Conservation (phyloP, 2,113 vertebrate genomes). For the Callipepla squamata region DNA sequence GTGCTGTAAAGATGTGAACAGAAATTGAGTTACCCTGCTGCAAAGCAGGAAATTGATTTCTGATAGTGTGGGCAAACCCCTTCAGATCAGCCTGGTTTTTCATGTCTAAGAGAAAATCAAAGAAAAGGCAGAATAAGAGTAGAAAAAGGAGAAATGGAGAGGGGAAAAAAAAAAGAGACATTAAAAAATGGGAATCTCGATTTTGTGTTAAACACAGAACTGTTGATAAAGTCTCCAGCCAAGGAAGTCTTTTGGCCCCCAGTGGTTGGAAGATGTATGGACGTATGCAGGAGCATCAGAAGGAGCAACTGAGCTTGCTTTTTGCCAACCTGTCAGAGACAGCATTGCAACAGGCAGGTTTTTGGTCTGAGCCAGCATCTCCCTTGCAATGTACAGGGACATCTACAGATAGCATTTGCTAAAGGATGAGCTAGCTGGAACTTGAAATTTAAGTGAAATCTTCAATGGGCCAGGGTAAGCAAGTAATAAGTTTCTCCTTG, state of each 20-base stretch:
- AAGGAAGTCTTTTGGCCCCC: not conserved
- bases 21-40: not conserved
- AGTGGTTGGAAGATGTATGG: not conserved
- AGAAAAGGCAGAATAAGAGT: not conserved
- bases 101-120: not conserved
- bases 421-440: too few species aligned
- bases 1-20: not conserved
- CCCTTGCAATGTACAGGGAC: too few species aligned
- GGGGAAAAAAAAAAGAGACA: not conserved
- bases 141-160: not conserved
- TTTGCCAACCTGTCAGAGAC: fast-evolving
- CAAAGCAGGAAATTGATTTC: constrained; percentile 19
- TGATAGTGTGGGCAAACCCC: not conserved
- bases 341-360: not conserved
- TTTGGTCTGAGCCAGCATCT: not conserved
- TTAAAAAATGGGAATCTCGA: not conserved
- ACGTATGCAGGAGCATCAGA: not conserved
- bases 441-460: too few species aligned
- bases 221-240: not conserved
- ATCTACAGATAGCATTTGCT: too few species aligned
- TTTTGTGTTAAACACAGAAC: not conserved
- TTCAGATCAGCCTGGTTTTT: not conserved
- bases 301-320: not conserved
- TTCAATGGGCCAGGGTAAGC: too few species aligned
- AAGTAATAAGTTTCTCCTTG: too few species aligned